Evolutionary conservation across 2,888 invertebrate species (phyloP).

Genomic region (Athalia rosae): DNA sequence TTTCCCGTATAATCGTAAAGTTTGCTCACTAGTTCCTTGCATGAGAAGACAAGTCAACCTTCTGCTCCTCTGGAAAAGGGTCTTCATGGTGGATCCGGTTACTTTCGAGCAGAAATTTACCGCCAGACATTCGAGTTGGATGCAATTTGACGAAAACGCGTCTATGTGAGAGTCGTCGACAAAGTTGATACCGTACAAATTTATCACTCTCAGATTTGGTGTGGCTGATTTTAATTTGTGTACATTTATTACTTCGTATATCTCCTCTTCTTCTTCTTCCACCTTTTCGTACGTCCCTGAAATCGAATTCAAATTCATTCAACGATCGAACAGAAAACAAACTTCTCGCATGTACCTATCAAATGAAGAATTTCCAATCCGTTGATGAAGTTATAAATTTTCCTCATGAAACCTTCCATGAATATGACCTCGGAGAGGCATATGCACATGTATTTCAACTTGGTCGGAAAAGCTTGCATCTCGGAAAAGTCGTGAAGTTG

Average conservation of each 20-base stretch:
- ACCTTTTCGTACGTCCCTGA: constrained; percentile 96
- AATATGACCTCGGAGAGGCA: constrained; percentile 99
- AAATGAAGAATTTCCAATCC: constrained; percentile 97
- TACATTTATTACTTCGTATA: constrained; percentile 99
- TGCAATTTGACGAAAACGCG: constrained; percentile 97
- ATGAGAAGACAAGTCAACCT: constrained; percentile 94
- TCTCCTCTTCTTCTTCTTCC: constrained; percentile 99
- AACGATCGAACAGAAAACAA: neutral
- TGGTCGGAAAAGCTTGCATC: constrained; percentile 98
- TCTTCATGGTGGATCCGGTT: constrained; percentile 96
- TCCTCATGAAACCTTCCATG: constrained; percentile 99
- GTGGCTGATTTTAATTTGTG: constrained; percentile 98
- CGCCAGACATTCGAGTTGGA: constrained; percentile 96
- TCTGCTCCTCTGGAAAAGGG: constrained; percentile 93
- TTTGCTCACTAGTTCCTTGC: constrained; percentile 93
- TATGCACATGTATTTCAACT: constrained; percentile 94
- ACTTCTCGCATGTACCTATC: constrained; percentile 80
- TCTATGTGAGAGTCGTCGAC: constrained; percentile 99
- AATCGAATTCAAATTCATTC: constrained; percentile 27
- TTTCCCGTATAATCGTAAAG: neutral
- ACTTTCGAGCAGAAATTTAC: constrained; percentile 98
- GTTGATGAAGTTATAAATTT: constrained; percentile 99
- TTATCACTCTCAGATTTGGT: constrained; percentile 97
- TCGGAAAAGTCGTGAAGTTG: constrained; percentile 99
- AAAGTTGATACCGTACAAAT: constrained; percentile 98